Evolutionary conservation across 2,888 invertebrate genomes (phyloP).

Genomic region (Gymnocheta viridis): DNA sequence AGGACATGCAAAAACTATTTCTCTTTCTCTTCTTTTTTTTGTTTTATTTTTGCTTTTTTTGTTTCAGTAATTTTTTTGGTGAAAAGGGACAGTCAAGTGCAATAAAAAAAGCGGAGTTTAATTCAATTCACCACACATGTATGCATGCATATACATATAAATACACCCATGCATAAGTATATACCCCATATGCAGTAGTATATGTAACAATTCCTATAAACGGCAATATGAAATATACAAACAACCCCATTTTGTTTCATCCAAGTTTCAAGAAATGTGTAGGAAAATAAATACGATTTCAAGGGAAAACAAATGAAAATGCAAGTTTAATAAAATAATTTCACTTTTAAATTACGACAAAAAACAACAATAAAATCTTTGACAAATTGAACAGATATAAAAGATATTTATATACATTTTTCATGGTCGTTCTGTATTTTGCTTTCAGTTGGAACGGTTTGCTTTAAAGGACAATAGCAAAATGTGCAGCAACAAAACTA

Average conservation of each 20-base stretch:
- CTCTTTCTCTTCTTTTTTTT: too few species aligned
- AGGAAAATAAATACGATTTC: constrained; percentile 26
- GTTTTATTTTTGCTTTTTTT: constrained; percentile 4
- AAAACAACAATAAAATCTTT: constrained; percentile 16
- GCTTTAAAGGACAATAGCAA: neutral
- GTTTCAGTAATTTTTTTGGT: neutral
- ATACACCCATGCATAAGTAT: neutral
- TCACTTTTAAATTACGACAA: constrained; percentile 45
- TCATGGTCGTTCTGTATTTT: neutral
- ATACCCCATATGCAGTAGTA: neutral
- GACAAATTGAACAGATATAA: constrained; percentile 14
- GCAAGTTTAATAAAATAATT: constrained; percentile 58
- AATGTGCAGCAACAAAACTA: neutral
- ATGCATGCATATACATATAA: neutral
- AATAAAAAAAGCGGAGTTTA: constrained; percentile 34
- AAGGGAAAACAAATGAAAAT: constrained; percentile 62
- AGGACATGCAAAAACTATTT: constrained; percentile 52
- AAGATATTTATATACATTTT: neutral
- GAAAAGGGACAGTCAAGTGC: constrained; percentile 45
- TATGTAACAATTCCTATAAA: neutral
- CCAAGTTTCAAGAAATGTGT: constrained; percentile 9
- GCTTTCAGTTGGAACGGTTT: neutral
- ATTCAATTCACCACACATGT: neutral
- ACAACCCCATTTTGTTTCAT: constrained; percentile 44
- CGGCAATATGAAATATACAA: constrained; percentile 23